Evolutionary conservation across 2,113 vertebrate species (phyloP), one percentile per base, ranked within the genome.

Genomic region (Solenodon paradoxus): DNA sequence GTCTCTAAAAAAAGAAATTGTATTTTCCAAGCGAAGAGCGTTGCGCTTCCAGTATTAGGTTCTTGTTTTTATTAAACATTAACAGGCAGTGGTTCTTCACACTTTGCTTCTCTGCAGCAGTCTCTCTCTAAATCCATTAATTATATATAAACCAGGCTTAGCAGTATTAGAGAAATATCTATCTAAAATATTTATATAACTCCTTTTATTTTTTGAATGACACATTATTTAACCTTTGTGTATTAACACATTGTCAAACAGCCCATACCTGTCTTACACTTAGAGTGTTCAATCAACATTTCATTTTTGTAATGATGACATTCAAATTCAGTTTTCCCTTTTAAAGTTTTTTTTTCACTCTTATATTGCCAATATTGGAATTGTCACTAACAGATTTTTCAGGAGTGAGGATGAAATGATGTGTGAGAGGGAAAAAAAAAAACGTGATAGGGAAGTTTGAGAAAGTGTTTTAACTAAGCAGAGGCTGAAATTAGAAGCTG

Each of bases 341-440:
- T 89, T 95, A 64, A 64, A 30, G 80, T 88, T 87, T 85, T 93
- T 80, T 57, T 24, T 45, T 40, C 71, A 80, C 83, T 86, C 71
- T 93, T 85, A 66, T 91, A 40, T 77, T 92, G 90, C 96, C 96
- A 97, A 38, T 94, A 96, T 95, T 97, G 96, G 94, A 97, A 93
- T 92, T 97, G 84, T 66, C 80, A 85, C 84, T 84, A 96, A 89
- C 96, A 97, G 95, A 95, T 97, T 96, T 97, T 95, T 96, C 75
- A 97, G 47, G 90, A 96, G 95, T 72, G 90, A 92, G 61, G 94
- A 81, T 96, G 78, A 95, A 96, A 94, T 96, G 66, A 97, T 96
- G 92, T 93, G 97, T 89, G 89, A 74, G 89, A 88, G 90, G 22
- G 24, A 80, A 83, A 95, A 95, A 93, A n/a, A 93, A 59, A 89